Evolutionary conservation across 2,888 invertebrate genomes (phyloP).

Genomic region (Platycheirus albimanus): DNA sequence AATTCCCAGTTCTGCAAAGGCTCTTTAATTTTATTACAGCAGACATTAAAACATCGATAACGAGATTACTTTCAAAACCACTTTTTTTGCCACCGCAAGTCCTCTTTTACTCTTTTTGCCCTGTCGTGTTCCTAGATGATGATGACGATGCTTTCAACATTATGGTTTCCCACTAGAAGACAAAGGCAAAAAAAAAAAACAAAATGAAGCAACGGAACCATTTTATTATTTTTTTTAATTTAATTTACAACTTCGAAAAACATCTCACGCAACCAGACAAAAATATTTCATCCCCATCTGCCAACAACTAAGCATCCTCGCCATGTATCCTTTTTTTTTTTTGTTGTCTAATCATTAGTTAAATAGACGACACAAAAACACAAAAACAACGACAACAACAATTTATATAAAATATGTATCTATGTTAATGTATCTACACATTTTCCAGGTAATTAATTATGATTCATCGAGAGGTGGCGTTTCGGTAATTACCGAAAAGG

Average conservation of each 20-base stretch:
- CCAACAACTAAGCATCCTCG: slow-evolving; percentile 36
- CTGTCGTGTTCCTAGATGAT: neutral
- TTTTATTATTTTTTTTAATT: slow-evolving; percentile 21
- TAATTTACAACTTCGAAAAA: slow-evolving; percentile 54
- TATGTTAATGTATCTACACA: slow-evolving; percentile 37
- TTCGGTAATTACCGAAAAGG: slow-evolving; percentile 91
- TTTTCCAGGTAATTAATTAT: slow-evolving; percentile 88
- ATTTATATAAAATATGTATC: slow-evolving; percentile 27
- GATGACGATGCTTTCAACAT: slow-evolving; percentile 1
- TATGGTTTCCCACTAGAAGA: slow-evolving; percentile 1
- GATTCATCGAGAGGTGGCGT: slow-evolving; percentile 91
- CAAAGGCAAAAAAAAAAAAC: neutral
- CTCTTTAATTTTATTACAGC: slow-evolving; percentile 67
- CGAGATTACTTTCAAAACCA: slow-evolving; percentile 63
- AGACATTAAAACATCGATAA: slow-evolving; percentile 72
- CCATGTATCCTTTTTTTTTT: slow-evolving; percentile 67
- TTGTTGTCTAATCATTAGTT: slow-evolving; percentile 59
- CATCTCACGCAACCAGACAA: slow-evolving; percentile 49
- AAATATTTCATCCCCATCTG: slow-evolving; percentile 25
- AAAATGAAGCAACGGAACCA: neutral
- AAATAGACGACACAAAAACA: slow-evolving; percentile 33
- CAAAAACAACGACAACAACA: slow-evolving; percentile 27
- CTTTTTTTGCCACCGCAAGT: slow-evolving; percentile 36
- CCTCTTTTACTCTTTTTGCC: neutral
- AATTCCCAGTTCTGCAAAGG: slow-evolving; percentile 37